Base-by-base conservation (phyloP, 1,140 invertebrate genomes). In the Saccostrea cuccullata region DNA sequence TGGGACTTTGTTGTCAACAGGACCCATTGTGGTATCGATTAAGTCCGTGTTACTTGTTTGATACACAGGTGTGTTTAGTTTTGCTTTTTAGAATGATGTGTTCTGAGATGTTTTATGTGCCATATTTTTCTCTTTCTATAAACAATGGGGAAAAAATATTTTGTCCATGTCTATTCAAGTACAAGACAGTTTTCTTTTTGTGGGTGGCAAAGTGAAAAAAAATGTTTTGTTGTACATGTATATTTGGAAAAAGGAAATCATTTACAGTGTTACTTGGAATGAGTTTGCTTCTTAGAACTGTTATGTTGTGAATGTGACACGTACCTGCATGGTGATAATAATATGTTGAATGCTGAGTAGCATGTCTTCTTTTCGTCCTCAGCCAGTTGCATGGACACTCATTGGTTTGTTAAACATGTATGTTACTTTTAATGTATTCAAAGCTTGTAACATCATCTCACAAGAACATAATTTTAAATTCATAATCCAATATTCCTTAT, bases 261-360 rank as follows among this genome's bases (percentile, higher is more conserved):
- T 77, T 30, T 77, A 26, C 70, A 36, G 26, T 77, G 70, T 77
- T 15, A 77, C 70, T 77, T 77, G 23, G 26, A 77, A 77, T 77
- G 70, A 77, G 15, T 77, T 77, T 77, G 70, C 70, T 77, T 77
- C 30, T 36, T 77, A 77, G 30, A 30, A 77, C 26, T 77, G 30
- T 67, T 67, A 67, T 67, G 60, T 77, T 77, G 70, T 77, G 70
- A 40, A 77, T 36, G 30, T 77, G 70, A 77, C 70, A 26, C 26
- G 70, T 77, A 64, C 58, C 13, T 77, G 70, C 70, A 77, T 77
- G 70, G 70, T 77, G 70, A 77, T 77, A 77, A 77, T 30, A 77
- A 77, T 30, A 30, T 77, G 70, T 77, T 30, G 70, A 77, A 26
- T 77, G 70, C 70, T 36, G 70, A 77, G 13, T 36, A 77, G 70